Evolutionary conservation across 2,888 invertebrate genomes (phyloP).

Genomic region (Caenorhabditis drosophilae): DNA sequence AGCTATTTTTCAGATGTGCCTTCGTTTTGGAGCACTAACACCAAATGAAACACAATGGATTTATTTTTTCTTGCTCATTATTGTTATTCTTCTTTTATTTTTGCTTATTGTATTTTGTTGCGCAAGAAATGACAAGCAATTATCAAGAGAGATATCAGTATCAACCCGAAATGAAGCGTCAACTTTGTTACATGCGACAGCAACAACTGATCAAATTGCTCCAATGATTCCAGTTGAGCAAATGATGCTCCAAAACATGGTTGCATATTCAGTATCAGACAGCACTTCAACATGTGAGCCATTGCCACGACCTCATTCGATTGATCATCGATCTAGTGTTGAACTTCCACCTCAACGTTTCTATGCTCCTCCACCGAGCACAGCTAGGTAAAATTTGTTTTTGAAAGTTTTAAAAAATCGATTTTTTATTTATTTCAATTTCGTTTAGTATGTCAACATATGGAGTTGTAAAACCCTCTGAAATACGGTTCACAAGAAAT

Average conservation of each 20-base stretch:
- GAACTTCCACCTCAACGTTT: slow-evolving; percentile 1
- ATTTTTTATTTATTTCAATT: too few relatives aligned
- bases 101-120: not conserved
- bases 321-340: too few relatives aligned
- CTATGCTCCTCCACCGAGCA: slow-evolving; percentile 3
- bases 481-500: not conserved
- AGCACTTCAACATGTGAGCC: not conserved
- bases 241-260: not conserved
- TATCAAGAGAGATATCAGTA: not conserved
- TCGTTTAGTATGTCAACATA: slow-evolving; percentile 8
- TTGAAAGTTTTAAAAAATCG: not conserved
- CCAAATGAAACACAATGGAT: not conserved
- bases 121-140: not conserved
- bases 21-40: not conserved
- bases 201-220: not conserved
- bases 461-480: slow-evolving; percentile 9
- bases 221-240: not conserved
- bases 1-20: slow-evolving; percentile 1
- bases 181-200: not conserved
- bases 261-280: not conserved
- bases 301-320: slow-evolving; percentile 1
- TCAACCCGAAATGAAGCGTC: too few relatives aligned
- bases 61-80: not conserved
- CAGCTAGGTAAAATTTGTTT: not conserved
- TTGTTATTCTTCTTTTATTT: not conserved